Evolutionary conservation across 2,797 vertebrate genomes (phyloP).

Genomic region (Mus minutoides): DNA sequence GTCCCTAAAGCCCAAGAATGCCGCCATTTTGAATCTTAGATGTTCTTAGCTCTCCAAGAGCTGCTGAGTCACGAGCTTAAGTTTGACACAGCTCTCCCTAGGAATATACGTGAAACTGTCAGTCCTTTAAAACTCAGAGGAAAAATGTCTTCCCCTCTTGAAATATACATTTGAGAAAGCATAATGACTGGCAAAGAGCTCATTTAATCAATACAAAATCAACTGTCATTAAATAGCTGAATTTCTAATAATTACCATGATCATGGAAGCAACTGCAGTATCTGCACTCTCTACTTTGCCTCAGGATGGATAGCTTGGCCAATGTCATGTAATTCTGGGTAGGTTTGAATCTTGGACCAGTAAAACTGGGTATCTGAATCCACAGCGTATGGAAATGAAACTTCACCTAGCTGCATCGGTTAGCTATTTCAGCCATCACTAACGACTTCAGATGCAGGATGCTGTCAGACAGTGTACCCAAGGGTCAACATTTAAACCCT

Average conservation of each 20-base stretch:
- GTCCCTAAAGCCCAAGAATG: background rate
- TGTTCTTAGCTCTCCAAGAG: background rate
- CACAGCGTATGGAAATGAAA: constrained; percentile 3
- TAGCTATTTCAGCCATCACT: constrained; percentile 16
- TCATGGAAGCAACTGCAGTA: background rate
- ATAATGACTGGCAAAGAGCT: background rate
- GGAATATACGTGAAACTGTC: background rate
- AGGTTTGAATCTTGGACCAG: background rate
- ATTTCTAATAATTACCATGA: constrained; percentile 27
- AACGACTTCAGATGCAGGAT: constrained; percentile 56
- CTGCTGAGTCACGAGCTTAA: constrained; percentile 22
- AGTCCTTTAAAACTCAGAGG: constrained; percentile 55
- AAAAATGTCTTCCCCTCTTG: constrained; percentile 12
- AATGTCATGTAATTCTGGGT: background rate
- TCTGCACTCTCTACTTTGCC: constrained; percentile 44
- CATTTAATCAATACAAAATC: constrained; percentile 56
- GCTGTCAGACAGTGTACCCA: constrained; percentile 34
- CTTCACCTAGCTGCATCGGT: background rate
- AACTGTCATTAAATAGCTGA: constrained; percentile 31
- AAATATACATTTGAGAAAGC: constrained; percentile 43
- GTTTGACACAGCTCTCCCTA: background rate
- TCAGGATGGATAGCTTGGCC: background rate
- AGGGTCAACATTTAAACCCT: constrained; percentile 44
- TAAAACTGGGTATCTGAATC: constrained; percentile 1
- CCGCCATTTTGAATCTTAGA: constrained; percentile 34